Conservation (phyloP, 2,888 invertebrate species). For the Anarsia innoxiella region DNA sequence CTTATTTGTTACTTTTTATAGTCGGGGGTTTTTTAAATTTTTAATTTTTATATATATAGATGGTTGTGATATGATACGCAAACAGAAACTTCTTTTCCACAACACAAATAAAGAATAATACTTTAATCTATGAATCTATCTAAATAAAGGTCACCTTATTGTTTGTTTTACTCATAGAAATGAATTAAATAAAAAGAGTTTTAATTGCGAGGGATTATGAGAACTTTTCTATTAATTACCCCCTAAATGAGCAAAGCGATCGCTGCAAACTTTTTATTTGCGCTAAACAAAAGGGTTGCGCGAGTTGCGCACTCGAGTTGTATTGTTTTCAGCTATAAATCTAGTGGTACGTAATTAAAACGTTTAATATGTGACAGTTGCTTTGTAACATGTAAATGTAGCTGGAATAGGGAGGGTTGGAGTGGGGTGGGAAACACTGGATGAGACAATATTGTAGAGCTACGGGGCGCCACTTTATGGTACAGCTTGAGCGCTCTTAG, state of each 20-base stretch:
- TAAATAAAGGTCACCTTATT: conserved; percentile 37
- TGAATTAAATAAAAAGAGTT: conserved; percentile 34
- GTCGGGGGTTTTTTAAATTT: too few species aligned
- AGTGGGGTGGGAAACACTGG: conserved; percentile 60
- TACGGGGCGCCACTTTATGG: conserved; percentile 55
- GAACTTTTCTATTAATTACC: conserved; percentile 69
- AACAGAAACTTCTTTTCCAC: too few species aligned
- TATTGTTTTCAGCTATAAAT: conserved; percentile 70
- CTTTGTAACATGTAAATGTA: conserved; percentile 68
- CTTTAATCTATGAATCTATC: not conserved
- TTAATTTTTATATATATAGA: too few species aligned
- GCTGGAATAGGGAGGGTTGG: conserved; percentile 38
- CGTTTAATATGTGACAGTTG: conserved; percentile 69
- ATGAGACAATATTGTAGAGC: conserved; percentile 50
- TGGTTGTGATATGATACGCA: conserved; percentile 2
- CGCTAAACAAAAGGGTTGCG: conserved; percentile 56
- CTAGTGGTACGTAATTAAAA: conserved; percentile 64
- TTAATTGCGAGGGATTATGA: conserved; percentile 63
- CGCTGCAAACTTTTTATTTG: conserved; percentile 26
- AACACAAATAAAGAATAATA: conserved; percentile 2
- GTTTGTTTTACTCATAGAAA: conserved; percentile 37
- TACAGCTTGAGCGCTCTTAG: too few species aligned
- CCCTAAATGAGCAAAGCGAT: conserved; percentile 59
- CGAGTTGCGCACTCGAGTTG: conserved; percentile 47
- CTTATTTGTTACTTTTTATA: too few species aligned